A percentile compares a stretch with the other conserved stretches of the same genome.
phyloP scores from a whole-genome alignment of 2,797 vertebrate genomes.

The Parambassis ranga region DNA sequence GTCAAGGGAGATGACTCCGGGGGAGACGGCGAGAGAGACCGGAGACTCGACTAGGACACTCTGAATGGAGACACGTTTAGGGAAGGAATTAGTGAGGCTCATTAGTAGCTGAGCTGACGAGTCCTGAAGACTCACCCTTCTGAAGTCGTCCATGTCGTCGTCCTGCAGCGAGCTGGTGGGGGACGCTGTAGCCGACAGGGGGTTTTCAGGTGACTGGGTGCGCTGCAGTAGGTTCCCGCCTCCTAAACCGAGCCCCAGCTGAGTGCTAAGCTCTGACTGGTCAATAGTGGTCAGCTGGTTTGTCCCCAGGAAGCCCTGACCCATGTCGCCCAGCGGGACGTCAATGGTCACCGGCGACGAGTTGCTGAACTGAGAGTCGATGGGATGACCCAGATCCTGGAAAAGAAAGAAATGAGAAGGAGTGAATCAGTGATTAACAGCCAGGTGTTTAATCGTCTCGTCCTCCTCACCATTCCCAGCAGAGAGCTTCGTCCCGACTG shows the following conservation, averaged over 20 bases:
- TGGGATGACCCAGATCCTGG: conserved; percentile 88
- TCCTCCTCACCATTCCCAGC: conserved; percentile 78
- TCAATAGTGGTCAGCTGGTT: conserved; percentile 91
- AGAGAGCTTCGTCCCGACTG: conserved; percentile 74
- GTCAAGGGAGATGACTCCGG: conserved; percentile 73
- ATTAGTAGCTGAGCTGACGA: too few relatives aligned
- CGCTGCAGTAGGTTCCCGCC: conserved; percentile 81
- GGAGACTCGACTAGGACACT: conserved; percentile 81
- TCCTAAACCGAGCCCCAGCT: conserved; percentile 88
- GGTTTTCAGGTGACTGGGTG: conserved; percentile 84
- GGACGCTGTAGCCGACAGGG: conserved; percentile 84
- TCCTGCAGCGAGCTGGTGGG: conserved; percentile 88
- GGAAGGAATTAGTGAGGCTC: fast-evolving
- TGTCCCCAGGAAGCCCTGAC: conserved; percentile 84
- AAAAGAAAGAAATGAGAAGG: not conserved
- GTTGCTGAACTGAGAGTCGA: conserved; percentile 88
- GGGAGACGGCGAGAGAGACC: conserved; percentile 71
- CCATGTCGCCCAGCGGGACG: conserved; percentile 87
- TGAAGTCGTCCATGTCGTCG: conserved; percentile 89
- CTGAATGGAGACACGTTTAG: too few relatives aligned
- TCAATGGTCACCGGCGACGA: conserved; percentile 93
- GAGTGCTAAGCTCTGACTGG: conserved; percentile 90
- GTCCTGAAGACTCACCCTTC: conserved; percentile 78
- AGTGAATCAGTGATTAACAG: not conserved
- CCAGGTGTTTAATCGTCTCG: fast-evolving